Conservation (phyloP, 1,140 invertebrate species). For the Triops cancriformis region DNA sequence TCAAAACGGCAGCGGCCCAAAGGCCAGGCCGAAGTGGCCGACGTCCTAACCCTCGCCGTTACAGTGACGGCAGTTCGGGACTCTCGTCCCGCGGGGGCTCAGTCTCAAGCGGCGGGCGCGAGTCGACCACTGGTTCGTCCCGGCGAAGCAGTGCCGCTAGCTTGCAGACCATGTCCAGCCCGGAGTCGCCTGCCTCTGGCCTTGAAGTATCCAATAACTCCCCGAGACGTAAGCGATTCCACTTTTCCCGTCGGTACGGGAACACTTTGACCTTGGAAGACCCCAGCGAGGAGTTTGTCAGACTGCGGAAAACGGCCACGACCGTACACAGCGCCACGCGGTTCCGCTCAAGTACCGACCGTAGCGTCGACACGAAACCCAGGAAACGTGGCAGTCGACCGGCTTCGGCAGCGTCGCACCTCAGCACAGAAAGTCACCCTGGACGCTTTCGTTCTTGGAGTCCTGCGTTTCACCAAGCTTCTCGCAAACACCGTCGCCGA, state of each 20-base stretch:
- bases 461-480: not conserved
- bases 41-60: not conserved
- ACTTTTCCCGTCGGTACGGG: slow-evolving; percentile 16
- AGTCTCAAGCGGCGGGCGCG: slow-evolving; percentile 1
- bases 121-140: not conserved
- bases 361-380: not conserved
- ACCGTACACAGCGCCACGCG: slow-evolving; percentile 19
- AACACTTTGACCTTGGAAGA: slow-evolving; percentile 21
- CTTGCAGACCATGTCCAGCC: slow-evolving; percentile 16
- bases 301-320: slow-evolving; percentile 24
- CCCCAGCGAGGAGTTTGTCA: slow-evolving; percentile 17
- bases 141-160: slow-evolving; percentile 18
- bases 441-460: slow-evolving; percentile 5
- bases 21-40: not conserved
- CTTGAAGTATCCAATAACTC: not conserved
- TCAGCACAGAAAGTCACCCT: not conserved
- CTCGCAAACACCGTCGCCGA: not conserved
- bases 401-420: not conserved
- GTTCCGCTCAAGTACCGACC: slow-evolving; percentile 17
- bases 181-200: slow-evolving; percentile 1
- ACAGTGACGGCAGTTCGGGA: not conserved
- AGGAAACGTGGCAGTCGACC: slow-evolving; percentile 6
- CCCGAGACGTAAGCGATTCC: slow-evolving; percentile 3
- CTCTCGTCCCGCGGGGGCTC: not conserved
- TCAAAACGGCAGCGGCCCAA: slow-evolving; percentile 7